A percentile compares a stretch with the other conserved stretches of the same genome.
Evolutionary conservation across 2,797 vertebrate genomes (phyloP).

Genomic region (Austrolebias charrua): DNA sequence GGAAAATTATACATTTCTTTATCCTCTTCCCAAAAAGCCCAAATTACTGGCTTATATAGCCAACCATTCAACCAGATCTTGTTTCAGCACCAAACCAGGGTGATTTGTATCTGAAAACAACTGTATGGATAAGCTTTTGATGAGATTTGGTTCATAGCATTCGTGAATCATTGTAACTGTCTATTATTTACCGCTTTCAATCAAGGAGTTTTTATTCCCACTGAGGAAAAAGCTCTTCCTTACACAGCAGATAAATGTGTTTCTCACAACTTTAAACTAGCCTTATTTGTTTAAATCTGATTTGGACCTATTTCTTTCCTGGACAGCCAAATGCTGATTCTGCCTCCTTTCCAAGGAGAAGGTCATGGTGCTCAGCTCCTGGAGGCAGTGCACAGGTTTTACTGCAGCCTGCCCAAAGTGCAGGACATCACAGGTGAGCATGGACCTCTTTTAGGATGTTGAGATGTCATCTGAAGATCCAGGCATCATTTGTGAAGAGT

Average conservation of each 20-base stretch:
- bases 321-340: slow-evolving; percentile 94
- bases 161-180: slow-evolving; percentile 56
- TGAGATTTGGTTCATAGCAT: slow-evolving; percentile 65
- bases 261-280: slow-evolving; percentile 30
- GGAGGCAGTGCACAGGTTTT: slow-evolving; percentile 95
- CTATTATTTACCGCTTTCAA: slow-evolving; percentile 53
- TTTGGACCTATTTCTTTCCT: slow-evolving; percentile 39
- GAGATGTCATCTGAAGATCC: neutral
- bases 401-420: slow-evolving; percentile 88
- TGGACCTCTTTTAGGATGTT: neutral
- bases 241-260: slow-evolving; percentile 10
- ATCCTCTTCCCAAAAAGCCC: slow-evolving; percentile 76
- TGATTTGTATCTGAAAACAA: slow-evolving; percentile 75
- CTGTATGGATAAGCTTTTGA: slow-evolving; percentile 70
- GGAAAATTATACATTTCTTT: slow-evolving; percentile 85
- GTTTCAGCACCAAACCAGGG: slow-evolving; percentile 72
- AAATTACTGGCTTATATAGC: slow-evolving; percentile 83
- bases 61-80: slow-evolving; percentile 72
- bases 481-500: slow-evolving; percentile 19
- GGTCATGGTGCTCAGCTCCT: slow-evolving; percentile 96
- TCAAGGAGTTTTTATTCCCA: slow-evolving; percentile 34
- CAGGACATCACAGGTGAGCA: slow-evolving; percentile 95
- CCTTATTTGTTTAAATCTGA: slow-evolving; percentile 34
- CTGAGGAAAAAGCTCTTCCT: slow-evolving; percentile 14
- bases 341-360: slow-evolving; percentile 97